phyloP scores from a whole-genome alignment of 2,888 invertebrate species.

The Leptodirus hochenwartii region DNA sequence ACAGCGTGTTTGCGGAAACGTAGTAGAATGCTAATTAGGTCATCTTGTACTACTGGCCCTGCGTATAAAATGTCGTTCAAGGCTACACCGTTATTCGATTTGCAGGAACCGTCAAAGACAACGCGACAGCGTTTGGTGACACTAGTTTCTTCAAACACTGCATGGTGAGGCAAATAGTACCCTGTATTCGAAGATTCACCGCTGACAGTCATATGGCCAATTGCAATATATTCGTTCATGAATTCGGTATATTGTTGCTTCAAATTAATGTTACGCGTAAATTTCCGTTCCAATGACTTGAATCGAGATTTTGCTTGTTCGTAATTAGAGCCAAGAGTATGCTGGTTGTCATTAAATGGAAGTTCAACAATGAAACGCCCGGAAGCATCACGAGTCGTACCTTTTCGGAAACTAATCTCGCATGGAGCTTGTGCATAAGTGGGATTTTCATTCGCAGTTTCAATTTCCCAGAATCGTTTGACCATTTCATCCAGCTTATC shows the following conservation, averaged over 20 bases:
- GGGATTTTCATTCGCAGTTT: too few species aligned
- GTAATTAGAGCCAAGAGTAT: too few species aligned
- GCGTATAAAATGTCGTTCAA: constrained; percentile 10
- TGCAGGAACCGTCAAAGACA: constrained; percentile 13
- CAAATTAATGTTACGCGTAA: constrained; percentile 6
- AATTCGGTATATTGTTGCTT: constrained; percentile 9
- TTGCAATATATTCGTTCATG: constrained; percentile 10
- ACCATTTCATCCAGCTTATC: too few species aligned
- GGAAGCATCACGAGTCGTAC: too few species aligned
- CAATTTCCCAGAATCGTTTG: too few species aligned
- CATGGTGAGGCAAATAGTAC: constrained; percentile 13
- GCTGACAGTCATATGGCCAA: constrained; percentile 10
- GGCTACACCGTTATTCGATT: constrained; percentile 8
- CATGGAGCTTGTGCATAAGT: too few species aligned
- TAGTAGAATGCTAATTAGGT: constrained; percentile 13
- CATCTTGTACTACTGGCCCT: constrained; percentile 13
- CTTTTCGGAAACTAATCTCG: too few species aligned
- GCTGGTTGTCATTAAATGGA: too few species aligned
- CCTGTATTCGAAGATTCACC: neutral
- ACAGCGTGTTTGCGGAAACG: constrained; percentile 14
- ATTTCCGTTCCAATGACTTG: constrained; percentile 9
- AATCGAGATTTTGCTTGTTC: too few species aligned
- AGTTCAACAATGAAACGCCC: too few species aligned
- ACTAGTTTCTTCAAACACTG: constrained; percentile 9
- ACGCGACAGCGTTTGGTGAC: constrained; percentile 10